Conservation (phyloP, 1,140 invertebrate species). For the Scaptodrosophila lebanonensis region DNA sequence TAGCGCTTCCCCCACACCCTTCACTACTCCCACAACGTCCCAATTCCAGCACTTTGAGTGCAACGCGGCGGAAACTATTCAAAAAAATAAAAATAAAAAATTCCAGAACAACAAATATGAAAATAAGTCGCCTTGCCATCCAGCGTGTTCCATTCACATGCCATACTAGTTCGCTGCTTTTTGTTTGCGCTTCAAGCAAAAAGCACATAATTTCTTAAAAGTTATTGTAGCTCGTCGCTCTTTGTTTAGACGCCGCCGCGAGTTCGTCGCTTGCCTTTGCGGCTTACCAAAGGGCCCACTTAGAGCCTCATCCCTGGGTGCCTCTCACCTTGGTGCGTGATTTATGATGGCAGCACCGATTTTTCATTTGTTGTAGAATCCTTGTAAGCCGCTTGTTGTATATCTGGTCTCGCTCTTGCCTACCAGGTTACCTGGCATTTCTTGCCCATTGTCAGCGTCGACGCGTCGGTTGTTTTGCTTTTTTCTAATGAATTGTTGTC, state of each 20-base stretch:
- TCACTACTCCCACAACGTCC: neutral
- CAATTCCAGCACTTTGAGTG: constrained; percentile 15
- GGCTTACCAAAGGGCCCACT: neutral
- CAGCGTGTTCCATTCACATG: constrained; percentile 20
- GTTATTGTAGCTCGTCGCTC: constrained; percentile 37
- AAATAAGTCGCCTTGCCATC: constrained; percentile 27
- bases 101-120: neutral
- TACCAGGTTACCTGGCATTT: constrained; percentile 48
- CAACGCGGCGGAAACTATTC: constrained; percentile 54
- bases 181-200: constrained; percentile 5
- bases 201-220: constrained; percentile 47
- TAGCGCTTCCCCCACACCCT: constrained; percentile 24
- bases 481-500: constrained; percentile 50
- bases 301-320: constrained; percentile 8
- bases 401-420: constrained; percentile 36
- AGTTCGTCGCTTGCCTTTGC: too few species aligned
- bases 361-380: constrained; percentile 63
- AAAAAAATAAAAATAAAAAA: constrained; percentile 22
- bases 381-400: constrained; percentile 41
- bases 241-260: constrained; percentile 50
- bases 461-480: constrained; percentile 10
- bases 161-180: constrained; percentile 20
- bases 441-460: constrained; percentile 40
- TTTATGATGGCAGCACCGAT: constrained; percentile 57
- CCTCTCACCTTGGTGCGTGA: constrained; percentile 33